phyloP scores from a whole-genome alignment of 2,888 invertebrate genomes.

The Empis stercorea region DNA sequence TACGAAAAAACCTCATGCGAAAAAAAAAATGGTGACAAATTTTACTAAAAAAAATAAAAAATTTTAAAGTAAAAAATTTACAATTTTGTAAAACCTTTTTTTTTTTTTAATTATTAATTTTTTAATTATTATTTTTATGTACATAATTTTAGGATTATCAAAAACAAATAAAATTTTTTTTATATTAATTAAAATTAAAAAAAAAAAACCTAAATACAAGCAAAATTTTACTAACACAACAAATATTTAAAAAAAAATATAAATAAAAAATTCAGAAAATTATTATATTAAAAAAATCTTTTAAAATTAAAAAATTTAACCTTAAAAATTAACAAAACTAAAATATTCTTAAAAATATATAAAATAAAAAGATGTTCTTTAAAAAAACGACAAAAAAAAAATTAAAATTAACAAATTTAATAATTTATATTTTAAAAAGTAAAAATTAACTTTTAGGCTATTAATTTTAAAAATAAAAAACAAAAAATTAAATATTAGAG shows the following conservation, averaged over 20 bases:
- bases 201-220: too few species aligned
- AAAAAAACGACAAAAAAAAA: too few species aligned
- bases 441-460: neutral
- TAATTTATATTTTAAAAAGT: too few species aligned
- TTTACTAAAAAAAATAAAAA: neutral
- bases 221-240: too few species aligned
- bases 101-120: too few species aligned
- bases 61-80: neutral
- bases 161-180: too few species aligned
- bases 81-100: too few species aligned
- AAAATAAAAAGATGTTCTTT: too few species aligned
- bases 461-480: neutral
- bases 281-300: neutral
- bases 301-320: neutral
- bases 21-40: constrained; percentile 1
- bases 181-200: neutral
- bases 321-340: neutral
- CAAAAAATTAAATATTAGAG: constrained; percentile 2
- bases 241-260: too few species aligned
- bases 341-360: constrained; percentile 13
- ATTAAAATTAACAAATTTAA: too few species aligned
- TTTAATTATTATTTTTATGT: too few species aligned
- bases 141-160: neutral
- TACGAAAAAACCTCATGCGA: constrained; percentile 1
- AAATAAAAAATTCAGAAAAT: neutral